Conservation (phyloP, 2,113 vertebrate genomes). For the Tetrao urogallus region DNA sequence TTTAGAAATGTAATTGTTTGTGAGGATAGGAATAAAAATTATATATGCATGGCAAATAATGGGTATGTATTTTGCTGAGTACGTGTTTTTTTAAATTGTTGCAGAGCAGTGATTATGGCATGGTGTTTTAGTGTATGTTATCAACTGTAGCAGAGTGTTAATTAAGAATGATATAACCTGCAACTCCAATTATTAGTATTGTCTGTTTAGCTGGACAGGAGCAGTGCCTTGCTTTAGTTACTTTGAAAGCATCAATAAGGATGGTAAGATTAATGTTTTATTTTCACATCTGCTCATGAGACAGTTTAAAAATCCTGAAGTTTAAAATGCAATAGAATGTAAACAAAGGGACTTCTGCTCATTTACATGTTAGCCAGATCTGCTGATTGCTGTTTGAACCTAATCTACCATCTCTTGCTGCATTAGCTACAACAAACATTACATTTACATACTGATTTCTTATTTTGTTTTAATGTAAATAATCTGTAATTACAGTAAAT, state of each 20-base stretch:
- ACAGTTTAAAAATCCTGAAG: constrained; percentile 81
- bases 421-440: constrained; percentile 99
- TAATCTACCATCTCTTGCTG: constrained; percentile 87
- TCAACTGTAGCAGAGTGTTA: constrained; percentile 82
- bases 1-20: background rate
- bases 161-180: constrained; percentile 77
- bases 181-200: constrained; percentile 71
- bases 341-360: constrained; percentile 79
- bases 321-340: constrained; percentile 81
- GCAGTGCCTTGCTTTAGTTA: constrained; percentile 73
- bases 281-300: constrained; percentile 78
- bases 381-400: constrained; percentile 85
- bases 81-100: constrained; percentile 46
- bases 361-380: constrained; percentile 85
- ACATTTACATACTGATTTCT: constrained; percentile 99
- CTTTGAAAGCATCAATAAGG: constrained; percentile 68
- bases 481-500: constrained; percentile 99
- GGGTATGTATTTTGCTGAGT: constrained; percentile 33
- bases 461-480: constrained; percentile 99
- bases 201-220: constrained; percentile 76
- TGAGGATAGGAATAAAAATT: constrained; percentile 31
- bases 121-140: constrained; percentile 63
- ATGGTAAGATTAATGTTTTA: constrained; percentile 78
- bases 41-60: background rate
- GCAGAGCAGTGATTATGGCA: constrained; percentile 67